phyloP scores from a whole-genome alignment of 2,113 vertebrate genomes.

The Scartelaos histophorus region DNA sequence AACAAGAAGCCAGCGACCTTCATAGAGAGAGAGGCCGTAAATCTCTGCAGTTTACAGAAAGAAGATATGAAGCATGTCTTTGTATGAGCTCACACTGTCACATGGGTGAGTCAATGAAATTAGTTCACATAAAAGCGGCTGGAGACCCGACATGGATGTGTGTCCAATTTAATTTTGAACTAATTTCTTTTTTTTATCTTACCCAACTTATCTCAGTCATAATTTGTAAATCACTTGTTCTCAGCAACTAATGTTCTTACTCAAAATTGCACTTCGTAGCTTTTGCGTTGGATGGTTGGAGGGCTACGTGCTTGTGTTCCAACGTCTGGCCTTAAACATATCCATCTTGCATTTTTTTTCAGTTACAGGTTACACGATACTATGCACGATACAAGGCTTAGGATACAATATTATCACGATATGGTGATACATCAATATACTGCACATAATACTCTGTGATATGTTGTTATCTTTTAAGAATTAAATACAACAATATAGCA shows the following conservation, averaged over 20 bases:
- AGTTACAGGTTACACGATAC: no score
- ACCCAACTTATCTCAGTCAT: background rate
- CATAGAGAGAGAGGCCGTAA: slow-evolving; percentile 13
- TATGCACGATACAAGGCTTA: no score
- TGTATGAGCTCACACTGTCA: slow-evolving; percentile 1
- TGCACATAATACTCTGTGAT: no score
- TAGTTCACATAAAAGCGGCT: background rate
- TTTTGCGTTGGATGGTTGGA: background rate
- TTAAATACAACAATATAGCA: no score
- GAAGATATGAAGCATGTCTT: background rate
- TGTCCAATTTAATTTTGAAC: background rate
- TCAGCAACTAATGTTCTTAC: background rate
- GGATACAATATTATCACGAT: no score
- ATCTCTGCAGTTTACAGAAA: slow-evolving; percentile 2
- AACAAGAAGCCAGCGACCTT: background rate
- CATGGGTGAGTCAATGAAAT: background rate
- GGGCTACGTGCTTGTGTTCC: no score
- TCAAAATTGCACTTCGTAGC: background rate
- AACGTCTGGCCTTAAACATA: no score
- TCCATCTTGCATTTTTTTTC: no score
- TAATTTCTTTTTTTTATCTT: background rate
- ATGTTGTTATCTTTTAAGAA: no score
- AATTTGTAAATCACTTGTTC: background rate
- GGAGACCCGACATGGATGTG: background rate
- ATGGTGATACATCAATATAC: no score